Percentiles rank a stretch among this genome's conserved stretches.
phyloP scores from a whole-genome alignment of 1,140 invertebrate genomes.

The Acromyrmex charruanus region DNA sequence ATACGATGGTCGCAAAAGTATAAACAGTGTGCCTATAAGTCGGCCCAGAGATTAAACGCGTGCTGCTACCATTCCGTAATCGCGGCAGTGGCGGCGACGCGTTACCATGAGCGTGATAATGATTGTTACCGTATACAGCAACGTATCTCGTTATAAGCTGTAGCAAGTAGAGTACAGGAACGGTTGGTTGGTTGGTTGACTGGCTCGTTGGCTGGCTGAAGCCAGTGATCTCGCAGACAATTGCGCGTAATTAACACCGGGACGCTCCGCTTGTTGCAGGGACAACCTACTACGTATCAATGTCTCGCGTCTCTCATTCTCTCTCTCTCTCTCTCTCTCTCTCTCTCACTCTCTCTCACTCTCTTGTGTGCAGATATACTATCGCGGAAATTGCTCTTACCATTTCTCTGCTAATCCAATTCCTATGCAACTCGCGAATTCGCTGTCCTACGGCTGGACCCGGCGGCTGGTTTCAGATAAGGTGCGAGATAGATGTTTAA shows the following conservation, averaged over 20 bases:
- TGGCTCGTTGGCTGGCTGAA: conserved; percentile 43
- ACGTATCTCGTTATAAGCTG: conserved; percentile 63
- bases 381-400: conserved; percentile 79
- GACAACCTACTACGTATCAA: conserved; percentile 65
- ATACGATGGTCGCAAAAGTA: neutral
- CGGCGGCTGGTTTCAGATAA: neutral
- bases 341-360: neutral
- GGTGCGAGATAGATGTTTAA: conserved; percentile 39
- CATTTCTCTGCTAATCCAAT: conserved; percentile 78
- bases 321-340: neutral
- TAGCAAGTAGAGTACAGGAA: conserved; percentile 24
- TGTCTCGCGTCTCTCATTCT: conserved; percentile 5
- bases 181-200: neutral
- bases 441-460: neutral
- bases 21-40: neutral
- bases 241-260: conserved; percentile 76
- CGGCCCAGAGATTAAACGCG: conserved; percentile 1
- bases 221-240: conserved; percentile 74
- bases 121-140: conserved; percentile 63
- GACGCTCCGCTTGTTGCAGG: conserved; percentile 53
- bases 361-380: conserved; percentile 67
- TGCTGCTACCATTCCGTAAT: conserved; percentile 58
- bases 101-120: conserved; percentile 73
- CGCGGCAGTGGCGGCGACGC: conserved; percentile 44
- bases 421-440: conserved; percentile 53